Percentiles rank a stretch among this genome's conserved stretches.
These are phyloP conservation scores for Sebastes elongatus DNA, from an alignment of 2,797 vertebrate genomes.

Conservation along the genomic window DNA sequence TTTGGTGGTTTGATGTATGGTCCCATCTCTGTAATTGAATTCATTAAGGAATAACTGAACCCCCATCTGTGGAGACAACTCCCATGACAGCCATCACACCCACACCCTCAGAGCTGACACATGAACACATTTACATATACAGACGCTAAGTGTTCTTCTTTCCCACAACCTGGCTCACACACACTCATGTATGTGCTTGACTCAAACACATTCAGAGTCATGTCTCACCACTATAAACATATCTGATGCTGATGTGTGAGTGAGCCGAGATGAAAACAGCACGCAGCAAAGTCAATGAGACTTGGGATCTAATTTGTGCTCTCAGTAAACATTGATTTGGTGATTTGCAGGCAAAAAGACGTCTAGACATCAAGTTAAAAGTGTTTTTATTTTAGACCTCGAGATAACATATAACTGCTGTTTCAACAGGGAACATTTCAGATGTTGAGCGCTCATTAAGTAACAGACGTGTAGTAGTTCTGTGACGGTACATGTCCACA, in stretches of 20 bases:
- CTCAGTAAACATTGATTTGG: neutral
- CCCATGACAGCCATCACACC: slow-evolving; percentile 34
- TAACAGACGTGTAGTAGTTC: neutral
- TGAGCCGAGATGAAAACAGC: neutral
- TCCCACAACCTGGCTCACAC: neutral
- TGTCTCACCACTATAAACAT: neutral
- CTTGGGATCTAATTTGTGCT: neutral
- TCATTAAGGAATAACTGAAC: slow-evolving; percentile 68
- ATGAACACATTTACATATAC: neutral
- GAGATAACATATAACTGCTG: neutral
- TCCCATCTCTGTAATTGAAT: slow-evolving; percentile 64
- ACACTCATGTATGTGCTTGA: neutral
- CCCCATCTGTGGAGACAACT: slow-evolving; percentile 59
- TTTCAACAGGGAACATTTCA: neutral
- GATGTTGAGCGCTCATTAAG: neutral
- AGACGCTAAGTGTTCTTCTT: neutral
- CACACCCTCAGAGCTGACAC: neutral
- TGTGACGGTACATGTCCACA: neutral
- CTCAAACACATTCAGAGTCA: neutral
- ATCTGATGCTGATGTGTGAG: neutral
- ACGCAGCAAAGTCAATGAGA: neutral
- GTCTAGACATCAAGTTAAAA: neutral
- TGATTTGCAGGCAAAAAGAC: neutral
- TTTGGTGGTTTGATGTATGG: slow-evolving; percentile 50
- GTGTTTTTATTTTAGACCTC: neutral